These are phyloP conservation scores for Steinernema carpocapsae DNA, from an alignment of 2,888 invertebrate genomes.

Conservation along the genomic window DNA sequence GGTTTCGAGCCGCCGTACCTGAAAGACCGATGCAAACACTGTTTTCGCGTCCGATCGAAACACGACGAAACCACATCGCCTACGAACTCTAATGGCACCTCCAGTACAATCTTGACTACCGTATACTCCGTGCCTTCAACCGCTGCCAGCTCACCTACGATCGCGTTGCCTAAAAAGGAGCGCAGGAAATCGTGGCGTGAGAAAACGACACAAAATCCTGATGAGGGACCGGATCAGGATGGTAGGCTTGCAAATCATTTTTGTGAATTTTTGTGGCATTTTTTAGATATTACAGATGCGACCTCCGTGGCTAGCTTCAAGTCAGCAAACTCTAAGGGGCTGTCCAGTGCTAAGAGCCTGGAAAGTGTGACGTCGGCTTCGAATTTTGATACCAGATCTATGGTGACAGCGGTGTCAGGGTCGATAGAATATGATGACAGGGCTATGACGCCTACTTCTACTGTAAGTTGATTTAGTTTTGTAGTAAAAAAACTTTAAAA, in stretches of 20 bases:
- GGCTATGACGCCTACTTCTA: conserved; percentile 58
- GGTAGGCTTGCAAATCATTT: conserved; percentile 7
- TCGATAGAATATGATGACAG: conserved; percentile 55
- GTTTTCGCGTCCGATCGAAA: conserved; percentile 56
- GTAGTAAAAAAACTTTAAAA: conserved; percentile 34
- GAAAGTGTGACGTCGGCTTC: conserved; percentile 55
- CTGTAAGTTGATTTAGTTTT: conserved; percentile 11
- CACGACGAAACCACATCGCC: conserved; percentile 37
- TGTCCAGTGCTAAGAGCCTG: conserved; percentile 56
- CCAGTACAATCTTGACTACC: conserved; percentile 21
- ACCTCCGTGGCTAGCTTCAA: conserved; percentile 63
- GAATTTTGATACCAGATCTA: conserved; percentile 49
- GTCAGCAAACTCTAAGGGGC: conserved; percentile 62
- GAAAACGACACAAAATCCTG: conserved; percentile 27
- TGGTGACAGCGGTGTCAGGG: conserved; percentile 53
- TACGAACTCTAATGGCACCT: conserved; percentile 1
- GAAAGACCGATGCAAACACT: conserved; percentile 70
- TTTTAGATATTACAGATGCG: conserved; percentile 53
- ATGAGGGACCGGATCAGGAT: conserved; percentile 42
- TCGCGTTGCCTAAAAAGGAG: conserved; percentile 39
- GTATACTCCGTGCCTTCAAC: conserved; percentile 33
- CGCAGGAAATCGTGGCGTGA: conserved; percentile 45
- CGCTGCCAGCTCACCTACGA: conserved; percentile 22
- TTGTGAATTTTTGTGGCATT: not conserved
- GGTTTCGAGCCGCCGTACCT: conserved; percentile 70